Evolutionary conservation across 2,888 invertebrate species (phyloP), one percentile per base, ranked within the genome.

Genomic region (Dusona sp.): DNA sequence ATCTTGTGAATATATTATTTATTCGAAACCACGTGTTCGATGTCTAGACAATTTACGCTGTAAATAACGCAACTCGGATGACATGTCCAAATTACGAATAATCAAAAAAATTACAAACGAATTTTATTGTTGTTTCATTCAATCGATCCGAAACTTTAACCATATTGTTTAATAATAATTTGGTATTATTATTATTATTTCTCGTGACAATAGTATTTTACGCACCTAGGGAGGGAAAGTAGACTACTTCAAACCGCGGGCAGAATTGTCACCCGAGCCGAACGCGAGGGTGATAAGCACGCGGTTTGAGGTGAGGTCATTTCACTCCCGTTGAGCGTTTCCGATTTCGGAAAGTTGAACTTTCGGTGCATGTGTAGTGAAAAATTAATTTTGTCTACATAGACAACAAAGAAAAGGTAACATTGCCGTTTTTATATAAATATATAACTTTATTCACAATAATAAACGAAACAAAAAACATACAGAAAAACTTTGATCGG

Each of bases 1-100:
- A 83, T 80, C 48, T 80, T 72, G 83, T 75, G 79, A 85, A 85
- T 29, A 25, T 11, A 79, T 74, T 85, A 85, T 85, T 85, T 85
- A 79, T 85, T 85, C 70, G 54, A 70, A 64, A 38, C 38, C 65
- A 9, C 29, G 42, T 22, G 29, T 78, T 78, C 51, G 57, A 79
- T 68, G 78, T 57, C 51, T 74, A 57, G 73, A 54, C 19, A 51
- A 74, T 57, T 38, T 54, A 51, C 73, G 54, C 54, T 77, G 77
- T 77, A 77, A 65, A 77, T 77, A 77, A 36, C 51, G 73, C 54
- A 57, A 54, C 22, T 19, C 36, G 42, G 42, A 57, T 74, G 22
- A 54, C 38, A 33, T 38, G 57, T 74, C n/a, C 57, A 38, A 36
- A 74, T 51, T 36, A 74, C 16, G n/a, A 73, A 54, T 51, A 73